phyloP scores from a whole-genome alignment of 2,797 vertebrate genomes.

The Onychomys torridus region DNA sequence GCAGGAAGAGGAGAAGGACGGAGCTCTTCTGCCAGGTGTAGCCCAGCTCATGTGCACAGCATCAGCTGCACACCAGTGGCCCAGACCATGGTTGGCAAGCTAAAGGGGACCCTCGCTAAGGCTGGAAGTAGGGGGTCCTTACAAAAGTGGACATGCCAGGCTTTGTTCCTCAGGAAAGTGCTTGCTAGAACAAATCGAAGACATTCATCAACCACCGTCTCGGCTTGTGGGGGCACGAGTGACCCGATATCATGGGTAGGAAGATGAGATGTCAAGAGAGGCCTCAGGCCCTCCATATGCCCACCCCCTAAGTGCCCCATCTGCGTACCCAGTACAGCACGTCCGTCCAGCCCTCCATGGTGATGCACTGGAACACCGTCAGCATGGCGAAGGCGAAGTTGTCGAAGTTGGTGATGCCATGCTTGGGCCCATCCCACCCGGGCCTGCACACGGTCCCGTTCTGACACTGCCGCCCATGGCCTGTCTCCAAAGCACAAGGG shows the following conservation, averaged over 20 bases:
- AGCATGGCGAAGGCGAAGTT: constrained; percentile 99
- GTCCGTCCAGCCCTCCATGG: constrained; percentile 99
- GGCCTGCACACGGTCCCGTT: constrained; percentile 92
- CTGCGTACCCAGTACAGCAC: constrained; percentile 97
- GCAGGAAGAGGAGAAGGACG: not conserved
- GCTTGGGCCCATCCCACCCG: constrained; percentile 97
- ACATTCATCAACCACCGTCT: not conserved
- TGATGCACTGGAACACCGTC: constrained; percentile 99
- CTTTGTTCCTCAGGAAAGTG: constrained; percentile 45
- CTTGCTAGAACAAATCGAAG: constrained; percentile 54
- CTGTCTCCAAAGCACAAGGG: constrained; percentile 92
- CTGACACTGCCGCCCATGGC: constrained; percentile 95
- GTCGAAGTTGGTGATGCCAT: constrained; percentile 99
- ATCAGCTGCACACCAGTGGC: rapidly evolving
- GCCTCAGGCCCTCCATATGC: not conserved
- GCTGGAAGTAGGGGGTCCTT: not conserved
- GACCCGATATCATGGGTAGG: not conserved
- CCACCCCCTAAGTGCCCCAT: not conserved
- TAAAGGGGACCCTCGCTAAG: not conserved
- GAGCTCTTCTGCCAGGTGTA: not conserved
- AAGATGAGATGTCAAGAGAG: not conserved
- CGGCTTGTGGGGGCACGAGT: not conserved
- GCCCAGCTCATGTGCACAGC: not conserved
- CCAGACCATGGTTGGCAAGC: not conserved
- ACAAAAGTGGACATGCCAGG: not conserved